phyloP scores from a whole-genome alignment of 35 echinoderm and acorn worm genomes.

The Ophiothrix spiculata region DNA sequence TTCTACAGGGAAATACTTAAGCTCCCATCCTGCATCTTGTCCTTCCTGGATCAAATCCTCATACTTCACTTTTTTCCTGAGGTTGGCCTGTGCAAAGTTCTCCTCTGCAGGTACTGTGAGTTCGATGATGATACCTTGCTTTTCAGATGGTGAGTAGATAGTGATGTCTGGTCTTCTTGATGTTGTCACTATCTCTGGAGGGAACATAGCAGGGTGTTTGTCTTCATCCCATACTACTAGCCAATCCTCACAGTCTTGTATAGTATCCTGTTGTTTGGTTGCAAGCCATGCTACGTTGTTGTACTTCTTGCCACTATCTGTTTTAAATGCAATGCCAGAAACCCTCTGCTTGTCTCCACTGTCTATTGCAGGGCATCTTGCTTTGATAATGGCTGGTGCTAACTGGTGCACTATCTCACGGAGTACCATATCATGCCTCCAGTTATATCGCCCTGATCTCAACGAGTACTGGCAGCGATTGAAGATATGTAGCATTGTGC shows the following conservation, averaged over 20 bases:
- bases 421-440: not conserved
- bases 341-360: not conserved
- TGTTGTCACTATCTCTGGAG: too few relatives aligned
- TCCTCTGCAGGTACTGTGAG: not conserved
- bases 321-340: not conserved
- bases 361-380: not conserved
- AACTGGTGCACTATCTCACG: not conserved
- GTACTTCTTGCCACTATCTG: too few relatives aligned
- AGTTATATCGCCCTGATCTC: not conserved
- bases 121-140: conserved; percentile 2
- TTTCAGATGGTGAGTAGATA: not conserved
- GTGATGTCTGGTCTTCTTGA: not conserved
- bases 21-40: not conserved
- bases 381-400: too few relatives aligned
- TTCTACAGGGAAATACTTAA: not conserved
- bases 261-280: not conserved
- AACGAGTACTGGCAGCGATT: not conserved
- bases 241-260: too few relatives aligned
- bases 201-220: too few relatives aligned
- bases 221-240: too few relatives aligned
- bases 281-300: not conserved
- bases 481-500: not conserved
- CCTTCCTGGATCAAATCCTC: not conserved
- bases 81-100: not conserved
- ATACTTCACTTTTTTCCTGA: not conserved